Evolutionary conservation across 1,140 invertebrate species (phyloP).

Genomic region (Polyergus mexicanus): DNA sequence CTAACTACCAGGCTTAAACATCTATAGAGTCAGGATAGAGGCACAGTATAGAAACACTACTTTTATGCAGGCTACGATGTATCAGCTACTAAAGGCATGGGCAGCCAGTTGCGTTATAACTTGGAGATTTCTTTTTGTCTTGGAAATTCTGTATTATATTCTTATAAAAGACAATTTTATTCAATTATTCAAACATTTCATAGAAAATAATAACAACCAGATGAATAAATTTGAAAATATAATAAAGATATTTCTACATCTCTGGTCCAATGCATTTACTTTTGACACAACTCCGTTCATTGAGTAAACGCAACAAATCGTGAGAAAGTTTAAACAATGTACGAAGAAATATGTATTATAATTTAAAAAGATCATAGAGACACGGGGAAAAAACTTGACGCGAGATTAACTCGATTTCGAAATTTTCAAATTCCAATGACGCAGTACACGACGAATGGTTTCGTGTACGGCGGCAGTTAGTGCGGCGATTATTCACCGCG

Average conservation of each 20-base stretch:
- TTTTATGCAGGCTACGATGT: slow-evolving; percentile 42
- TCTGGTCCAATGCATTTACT: neutral
- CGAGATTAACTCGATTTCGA: neutral
- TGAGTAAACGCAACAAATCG: neutral
- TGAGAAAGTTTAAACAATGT: neutral
- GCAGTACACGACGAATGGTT: slow-evolving; percentile 19
- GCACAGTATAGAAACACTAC: slow-evolving; percentile 41
- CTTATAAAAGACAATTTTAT: slow-evolving; percentile 17
- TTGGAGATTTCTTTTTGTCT: slow-evolving; percentile 16
- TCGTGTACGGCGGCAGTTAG: slow-evolving; percentile 57
- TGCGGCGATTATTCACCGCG: slow-evolving; percentile 60
- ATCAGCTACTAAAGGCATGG: slow-evolving; percentile 49
- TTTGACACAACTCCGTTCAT: neutral
- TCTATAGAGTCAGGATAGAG: slow-evolving; percentile 50
- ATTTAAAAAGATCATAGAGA: neutral
- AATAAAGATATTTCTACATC: slow-evolving; percentile 23
- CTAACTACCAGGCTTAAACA: slow-evolving; percentile 73
- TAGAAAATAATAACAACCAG: neutral
- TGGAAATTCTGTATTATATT: slow-evolving; percentile 2
- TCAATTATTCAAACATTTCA: slow-evolving; percentile 20
- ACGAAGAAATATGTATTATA: neutral
- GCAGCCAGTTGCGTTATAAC: slow-evolving; percentile 45
- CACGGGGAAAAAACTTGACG: neutral
- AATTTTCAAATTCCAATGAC: slow-evolving; percentile 29
- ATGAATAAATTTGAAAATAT: neutral